Conservation (phyloP, 1,140 invertebrate species). For the Drosophila nannoptera region DNA sequence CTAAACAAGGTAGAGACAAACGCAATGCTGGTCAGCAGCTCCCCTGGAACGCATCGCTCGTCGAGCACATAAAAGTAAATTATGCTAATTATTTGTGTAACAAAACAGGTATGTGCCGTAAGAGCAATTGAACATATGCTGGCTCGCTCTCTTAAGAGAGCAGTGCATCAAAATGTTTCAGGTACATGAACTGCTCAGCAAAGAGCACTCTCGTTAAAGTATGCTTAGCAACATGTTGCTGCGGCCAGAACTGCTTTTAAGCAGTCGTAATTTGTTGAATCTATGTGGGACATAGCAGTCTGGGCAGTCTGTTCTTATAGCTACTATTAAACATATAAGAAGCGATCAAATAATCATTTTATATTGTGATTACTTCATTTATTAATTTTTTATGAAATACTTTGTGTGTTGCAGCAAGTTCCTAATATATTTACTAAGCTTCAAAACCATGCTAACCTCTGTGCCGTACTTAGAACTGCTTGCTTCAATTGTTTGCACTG, state of each 20-base stretch:
- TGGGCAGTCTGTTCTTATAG: too few relatives aligned
- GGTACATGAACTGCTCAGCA: not conserved
- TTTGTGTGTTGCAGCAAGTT: too few relatives aligned
- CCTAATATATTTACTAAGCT: too few relatives aligned
- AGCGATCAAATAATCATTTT: too few relatives aligned
- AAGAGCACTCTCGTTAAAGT: too few relatives aligned
- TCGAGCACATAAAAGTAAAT: conserved; percentile 52
- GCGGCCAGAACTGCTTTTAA: conserved; percentile 18
- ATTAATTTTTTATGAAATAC: too few relatives aligned
- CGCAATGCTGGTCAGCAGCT: conserved; percentile 11
- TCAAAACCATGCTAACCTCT: not conserved
- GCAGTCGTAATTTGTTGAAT: not conserved
- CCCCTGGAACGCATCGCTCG: not conserved
- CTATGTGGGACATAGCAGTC: too few relatives aligned
- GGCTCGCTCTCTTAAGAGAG: conserved; percentile 1
- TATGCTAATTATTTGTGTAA: conserved; percentile 67
- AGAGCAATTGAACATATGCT: not conserved
- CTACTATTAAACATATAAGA: too few relatives aligned
- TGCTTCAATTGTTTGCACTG: not conserved
- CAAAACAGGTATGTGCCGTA: conserved; percentile 51
- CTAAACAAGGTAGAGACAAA: conserved; percentile 20
- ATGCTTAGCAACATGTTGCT: conserved; percentile 20
- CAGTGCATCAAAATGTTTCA: not conserved
- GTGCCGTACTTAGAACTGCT: too few relatives aligned
- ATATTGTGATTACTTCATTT: too few relatives aligned